These are phyloP conservation scores for Callocephalon fimbriatum DNA, from an alignment of 2,113 vertebrate species.

Conservation along the genomic window DNA sequence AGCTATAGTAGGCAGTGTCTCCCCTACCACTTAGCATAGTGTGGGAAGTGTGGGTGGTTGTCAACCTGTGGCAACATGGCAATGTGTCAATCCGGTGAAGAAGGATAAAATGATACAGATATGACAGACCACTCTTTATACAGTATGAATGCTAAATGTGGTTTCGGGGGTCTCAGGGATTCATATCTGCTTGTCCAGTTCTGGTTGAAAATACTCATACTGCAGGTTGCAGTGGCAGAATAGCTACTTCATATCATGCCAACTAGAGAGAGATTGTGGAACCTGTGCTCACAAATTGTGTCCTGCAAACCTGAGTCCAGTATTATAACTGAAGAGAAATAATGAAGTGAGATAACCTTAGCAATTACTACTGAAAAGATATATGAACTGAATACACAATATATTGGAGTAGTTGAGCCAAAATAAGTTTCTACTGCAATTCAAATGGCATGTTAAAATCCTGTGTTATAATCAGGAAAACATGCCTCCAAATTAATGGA, in stretches of 20 bases:
- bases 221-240: background rate
- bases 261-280: background rate
- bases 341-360: background rate
- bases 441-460: background rate
- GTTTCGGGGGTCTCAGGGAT: background rate
- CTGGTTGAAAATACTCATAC: background rate
- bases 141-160: background rate
- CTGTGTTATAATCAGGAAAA: background rate
- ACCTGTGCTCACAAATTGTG: background rate
- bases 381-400: background rate
- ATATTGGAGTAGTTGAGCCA: background rate
- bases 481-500: background rate
- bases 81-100: background rate
- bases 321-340: background rate
- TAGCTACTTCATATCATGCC: background rate
- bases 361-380: background rate
- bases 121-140: background rate
- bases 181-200: background rate
- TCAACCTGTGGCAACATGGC: background rate
- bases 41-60: background rate
- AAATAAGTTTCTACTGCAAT: background rate
- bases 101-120: background rate
- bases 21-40: background rate
- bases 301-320: background rate
- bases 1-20: background rate